Evolutionary conservation across 1,140 invertebrate species (phyloP), one percentile per base, ranked within the genome.

Genomic region (Vollenhovia emeryi): DNA sequence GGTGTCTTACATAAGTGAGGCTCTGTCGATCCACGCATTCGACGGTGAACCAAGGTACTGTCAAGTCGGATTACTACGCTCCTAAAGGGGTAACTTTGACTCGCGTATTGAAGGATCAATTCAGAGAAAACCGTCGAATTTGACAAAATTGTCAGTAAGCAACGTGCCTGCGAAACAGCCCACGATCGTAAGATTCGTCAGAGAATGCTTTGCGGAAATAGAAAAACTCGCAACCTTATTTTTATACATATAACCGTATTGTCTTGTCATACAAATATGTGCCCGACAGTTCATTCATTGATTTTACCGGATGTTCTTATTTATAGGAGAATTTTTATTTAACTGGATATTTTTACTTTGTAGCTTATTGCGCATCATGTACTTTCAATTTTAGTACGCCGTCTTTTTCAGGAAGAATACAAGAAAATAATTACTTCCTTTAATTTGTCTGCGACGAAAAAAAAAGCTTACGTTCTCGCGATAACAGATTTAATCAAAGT

Each of bases 1-100:
- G 85, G 84, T 78, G 79, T 90, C 85, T 91, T 91, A 90, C 83
- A 87, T 90, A 91, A 90, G 88, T 86, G 89, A 90, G 86, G 64
- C 85, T 82, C 66, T 89, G 85, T 91, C 87, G 90, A 90, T 83
- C 86, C 68, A 85, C 60, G 86, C 78, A 90, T 86, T 86, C 75
- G 52, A 76, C 27, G 85, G 73, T 71, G 52, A 79, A 76, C 68
- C 43, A n/a, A n/a, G n/a, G 59, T 66, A 78, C 13, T 57, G 40
- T 73, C 78, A 73, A 24, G 27, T 82, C 11, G 27, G 36, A 73
- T 82, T 73, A 73, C 24, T 24, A 11, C 15, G 27, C 40, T 73
- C 15, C 24, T 30, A 48, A 9, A 80, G 40, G 13, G 52, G n/a
- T 73, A 73, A 57, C 5, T 69, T 57, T 50, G 24, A 8, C 13